Percentiles rank a stretch among this genome's conserved stretches.
These are phyloP conservation scores for Steinernema scapterisci DNA, from an alignment of 2,888 invertebrate species.

Conservation along the genomic window DNA sequence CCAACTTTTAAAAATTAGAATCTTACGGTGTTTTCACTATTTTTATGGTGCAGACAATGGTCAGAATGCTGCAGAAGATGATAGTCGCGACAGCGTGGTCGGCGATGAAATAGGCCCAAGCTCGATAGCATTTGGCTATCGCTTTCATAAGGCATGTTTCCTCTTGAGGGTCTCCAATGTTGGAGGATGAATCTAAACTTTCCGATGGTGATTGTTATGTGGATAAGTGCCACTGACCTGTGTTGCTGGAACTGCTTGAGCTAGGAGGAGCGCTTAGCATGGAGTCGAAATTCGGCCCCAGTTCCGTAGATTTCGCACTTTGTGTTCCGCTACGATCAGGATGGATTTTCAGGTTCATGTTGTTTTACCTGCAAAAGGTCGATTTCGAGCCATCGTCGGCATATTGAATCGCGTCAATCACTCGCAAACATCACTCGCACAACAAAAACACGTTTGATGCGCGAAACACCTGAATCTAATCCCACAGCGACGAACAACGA, in stretches of 20 bases:
- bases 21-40: conserved; percentile 45
- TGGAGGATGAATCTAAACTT: conserved; percentile 16
- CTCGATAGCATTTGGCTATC: conserved; percentile 8
- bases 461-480: conserved; percentile 32
- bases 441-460: conserved; percentile 31
- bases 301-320: neutral
- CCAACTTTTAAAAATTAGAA: too few species aligned
- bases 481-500: neutral
- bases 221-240: neutral
- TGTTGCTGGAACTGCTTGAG: neutral
- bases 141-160: conserved; percentile 24
- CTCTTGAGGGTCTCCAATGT: neutral
- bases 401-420: conserved; percentile 22
- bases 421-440: neutral
- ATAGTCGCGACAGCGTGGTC: conserved; percentile 36
- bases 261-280: conserved; percentile 1
- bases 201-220: too few species aligned
- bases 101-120: conserved; percentile 25
- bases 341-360: conserved; percentile 31
- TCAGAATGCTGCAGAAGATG: conserved; percentile 39
- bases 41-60: conserved; percentile 44
- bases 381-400: neutral
- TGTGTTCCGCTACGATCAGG: neutral
- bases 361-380: conserved; percentile 14
- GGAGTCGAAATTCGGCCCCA: conserved; percentile 1